Percentiles rank a stretch among this genome's conserved stretches.
These are phyloP conservation scores for Labrus mixtus DNA, from an alignment of 2,113 vertebrate species.

Conservation along the genomic window DNA sequence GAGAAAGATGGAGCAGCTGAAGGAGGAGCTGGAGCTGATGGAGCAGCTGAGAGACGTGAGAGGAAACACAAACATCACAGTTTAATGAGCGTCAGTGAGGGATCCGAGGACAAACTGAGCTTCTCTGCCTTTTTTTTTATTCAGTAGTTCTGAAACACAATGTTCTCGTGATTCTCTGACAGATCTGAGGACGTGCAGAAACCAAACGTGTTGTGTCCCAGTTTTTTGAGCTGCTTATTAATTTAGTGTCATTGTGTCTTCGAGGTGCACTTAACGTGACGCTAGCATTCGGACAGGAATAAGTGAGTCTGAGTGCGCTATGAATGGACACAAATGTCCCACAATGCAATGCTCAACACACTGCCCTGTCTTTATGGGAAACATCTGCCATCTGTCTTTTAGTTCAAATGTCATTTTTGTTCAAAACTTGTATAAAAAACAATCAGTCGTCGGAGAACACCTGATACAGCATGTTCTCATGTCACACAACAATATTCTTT, in stretches of 20 bases:
- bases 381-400: too few species aligned
- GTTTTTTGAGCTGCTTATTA: not conserved
- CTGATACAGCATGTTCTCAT: too few species aligned
- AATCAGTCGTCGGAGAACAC: too few species aligned
- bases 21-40: constrained; percentile 88
- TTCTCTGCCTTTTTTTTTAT: too few species aligned
- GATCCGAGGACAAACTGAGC: too few species aligned
- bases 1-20: constrained; percentile 95
- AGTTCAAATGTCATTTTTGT: too few species aligned
- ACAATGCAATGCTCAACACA: not conserved
- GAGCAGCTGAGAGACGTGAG: constrained; percentile 82
- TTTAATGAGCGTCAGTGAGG: not conserved
- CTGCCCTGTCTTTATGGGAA: too few species aligned
- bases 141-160: too few species aligned
- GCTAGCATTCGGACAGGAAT: not conserved
- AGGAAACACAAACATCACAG: not conserved
- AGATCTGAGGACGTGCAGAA: not conserved
- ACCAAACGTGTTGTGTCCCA: not conserved
- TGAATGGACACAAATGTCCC: not conserved
- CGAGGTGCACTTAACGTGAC: not conserved
- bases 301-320: not conserved
- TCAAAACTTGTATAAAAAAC: too few species aligned
- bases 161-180: not conserved
- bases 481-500: too few species aligned
- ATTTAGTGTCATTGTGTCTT: not conserved